Evolutionary conservation across 2,888 invertebrate genomes (phyloP).

Genomic region (Perizoma affinitatum): DNA sequence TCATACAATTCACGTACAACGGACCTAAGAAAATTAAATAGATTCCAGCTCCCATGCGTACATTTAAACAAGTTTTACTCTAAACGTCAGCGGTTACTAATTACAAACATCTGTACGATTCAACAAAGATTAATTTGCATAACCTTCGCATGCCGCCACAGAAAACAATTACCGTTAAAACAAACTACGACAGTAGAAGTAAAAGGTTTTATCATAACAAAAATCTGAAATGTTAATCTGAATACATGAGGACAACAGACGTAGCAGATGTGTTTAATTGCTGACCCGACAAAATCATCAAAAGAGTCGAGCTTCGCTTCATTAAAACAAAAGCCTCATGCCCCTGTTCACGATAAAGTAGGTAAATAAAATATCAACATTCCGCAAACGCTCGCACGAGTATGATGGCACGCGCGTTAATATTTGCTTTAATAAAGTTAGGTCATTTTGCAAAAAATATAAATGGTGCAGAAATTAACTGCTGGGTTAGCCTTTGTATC

Average conservation of each 20-base stretch:
- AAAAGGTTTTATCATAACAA: constrained; percentile 55
- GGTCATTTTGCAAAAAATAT: constrained; percentile 69
- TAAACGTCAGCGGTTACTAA: constrained; percentile 38
- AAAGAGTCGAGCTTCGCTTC: constrained; percentile 72
- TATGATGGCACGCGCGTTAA: constrained; percentile 68
- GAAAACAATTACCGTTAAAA: constrained; percentile 54
- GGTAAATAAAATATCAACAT: constrained; percentile 78
- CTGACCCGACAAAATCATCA: constrained; percentile 74
- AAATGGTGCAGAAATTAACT: constrained; percentile 67
- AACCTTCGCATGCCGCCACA: constrained; percentile 49
- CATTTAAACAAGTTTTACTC: constrained; percentile 34
- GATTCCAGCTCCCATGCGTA: constrained; percentile 29
- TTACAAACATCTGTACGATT: constrained; percentile 40
- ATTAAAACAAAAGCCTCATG: constrained; percentile 62
- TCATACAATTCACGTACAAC: constrained; percentile 18
- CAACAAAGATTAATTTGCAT: constrained; percentile 48
- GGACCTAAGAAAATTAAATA: constrained; percentile 26
- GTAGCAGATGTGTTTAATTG: constrained; percentile 81
- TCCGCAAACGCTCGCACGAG: constrained; percentile 65
- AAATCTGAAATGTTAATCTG: constrained; percentile 58
- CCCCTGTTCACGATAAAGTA: constrained; percentile 63
- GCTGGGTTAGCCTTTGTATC: constrained; percentile 63
- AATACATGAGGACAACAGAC: constrained; percentile 64
- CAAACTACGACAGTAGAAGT: constrained; percentile 55
- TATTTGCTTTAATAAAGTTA: constrained; percentile 75